Evolutionary conservation across 2,797 vertebrate species (phyloP), one percentile per base, ranked within the genome.

Genomic region (Gorsachius magnificus): DNA sequence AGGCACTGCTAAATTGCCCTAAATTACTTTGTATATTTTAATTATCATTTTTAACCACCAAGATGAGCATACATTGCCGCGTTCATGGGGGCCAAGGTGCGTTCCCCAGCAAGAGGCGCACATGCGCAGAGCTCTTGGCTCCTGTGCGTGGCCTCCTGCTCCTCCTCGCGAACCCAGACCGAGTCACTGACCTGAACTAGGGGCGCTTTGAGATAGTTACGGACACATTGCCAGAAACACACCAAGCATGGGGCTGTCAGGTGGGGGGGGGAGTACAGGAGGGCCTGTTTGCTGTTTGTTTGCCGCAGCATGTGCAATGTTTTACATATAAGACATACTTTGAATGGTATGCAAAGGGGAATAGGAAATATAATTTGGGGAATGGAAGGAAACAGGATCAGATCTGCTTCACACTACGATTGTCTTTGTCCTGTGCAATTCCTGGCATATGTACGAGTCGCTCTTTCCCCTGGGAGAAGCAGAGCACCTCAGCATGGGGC

Each of bases 1-100:
- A 90, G 87, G 66, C 89, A 78, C 94, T 91, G 69, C 88, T 94
- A 90, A 87, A 87, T 91, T 76, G 60, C 95, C 93, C 89, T 86
- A 64, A 85, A 89, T 79, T 84, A 84, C 83, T 18, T 54, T 63
- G 86, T 75, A 43, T 89, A 84, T 93, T 96, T 95, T 96, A 93
- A 96, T 96, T 94, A 91, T 93, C 87, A 61, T 61, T 41, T 78
- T 48, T 46, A 77, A 45, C 43, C 65, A 70, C 64, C 56, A 71
- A 84, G 66, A 65, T 45, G 79, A 75, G 64, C 41, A 3, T 4
- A 25, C 7, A 3, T 24, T 13, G 20, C 22, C 2, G 8, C 21
- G 41, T 25, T 13, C 36, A 7, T 19, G 31, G 41, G 25, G 35
- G 22, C 28, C 7, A 4, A 33, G 43, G 21, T 24, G 25, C 4